These are phyloP conservation scores for Cephalophus harveyi DNA, from an alignment of 2,113 vertebrate genomes.

Conservation along the genomic window DNA sequence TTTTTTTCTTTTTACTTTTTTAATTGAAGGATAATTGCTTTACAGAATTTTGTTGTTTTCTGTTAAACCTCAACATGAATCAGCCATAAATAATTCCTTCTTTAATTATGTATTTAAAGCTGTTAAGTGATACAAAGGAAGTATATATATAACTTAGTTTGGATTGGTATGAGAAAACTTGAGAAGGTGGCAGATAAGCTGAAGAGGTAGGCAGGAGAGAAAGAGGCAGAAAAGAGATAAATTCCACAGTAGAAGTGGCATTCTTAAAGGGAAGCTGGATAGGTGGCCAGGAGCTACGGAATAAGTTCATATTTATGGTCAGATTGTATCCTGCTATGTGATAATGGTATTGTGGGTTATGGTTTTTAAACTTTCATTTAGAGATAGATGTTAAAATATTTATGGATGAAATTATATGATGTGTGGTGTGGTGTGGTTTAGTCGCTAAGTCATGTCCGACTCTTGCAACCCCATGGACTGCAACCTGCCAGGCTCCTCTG, in stretches of 20 bases:
- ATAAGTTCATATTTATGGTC: neutral
- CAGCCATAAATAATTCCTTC: neutral
- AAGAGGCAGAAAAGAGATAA: neutral
- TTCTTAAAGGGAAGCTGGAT: neutral
- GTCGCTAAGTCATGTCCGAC: neutral
- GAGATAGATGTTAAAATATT: constrained; percentile 15
- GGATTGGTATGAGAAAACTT: neutral
- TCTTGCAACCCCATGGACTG: neutral
- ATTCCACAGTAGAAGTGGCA: neutral
- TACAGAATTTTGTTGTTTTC: neutral
- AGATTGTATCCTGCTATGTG: neutral
- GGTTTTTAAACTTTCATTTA: constrained; percentile 8
- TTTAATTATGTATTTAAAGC: neutral
- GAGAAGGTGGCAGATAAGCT: neutral
- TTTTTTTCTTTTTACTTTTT: neutral
- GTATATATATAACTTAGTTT: neutral
- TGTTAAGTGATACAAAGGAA: neutral
- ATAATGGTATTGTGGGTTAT: neutral
- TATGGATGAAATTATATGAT: neutral
- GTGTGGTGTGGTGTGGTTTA: neutral
- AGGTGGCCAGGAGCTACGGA: neutral
- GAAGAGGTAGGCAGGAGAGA: neutral
- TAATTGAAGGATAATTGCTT: neutral
- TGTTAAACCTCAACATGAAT: neutral
- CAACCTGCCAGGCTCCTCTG: neutral